Percentiles rank a stretch among this genome's conserved stretches.
These are phyloP conservation scores for Ophonus ardosiacus DNA, from an alignment of 2,888 invertebrate species.

Conservation along the genomic window DNA sequence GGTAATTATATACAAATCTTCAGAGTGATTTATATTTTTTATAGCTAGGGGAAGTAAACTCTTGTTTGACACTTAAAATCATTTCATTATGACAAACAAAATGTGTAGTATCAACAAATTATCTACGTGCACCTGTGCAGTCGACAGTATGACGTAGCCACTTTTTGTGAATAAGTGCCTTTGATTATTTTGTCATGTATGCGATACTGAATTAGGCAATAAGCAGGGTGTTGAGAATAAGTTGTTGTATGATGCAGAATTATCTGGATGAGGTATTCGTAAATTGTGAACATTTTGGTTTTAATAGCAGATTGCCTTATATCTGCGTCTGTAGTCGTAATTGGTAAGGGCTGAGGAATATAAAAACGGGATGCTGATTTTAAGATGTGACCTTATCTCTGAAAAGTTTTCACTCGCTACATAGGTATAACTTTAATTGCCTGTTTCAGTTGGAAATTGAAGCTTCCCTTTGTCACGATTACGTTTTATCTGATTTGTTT, in stretches of 20 bases:
- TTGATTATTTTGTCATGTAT: constrained; percentile 14
- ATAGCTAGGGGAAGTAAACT: constrained; percentile 10
- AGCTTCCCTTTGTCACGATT: constrained; percentile 59
- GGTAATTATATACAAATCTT: constrained; percentile 51
- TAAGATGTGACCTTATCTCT: constrained; percentile 60
- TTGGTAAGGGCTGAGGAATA: constrained; percentile 28
- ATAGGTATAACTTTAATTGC: constrained; percentile 62
- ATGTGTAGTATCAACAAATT: constrained; percentile 57
- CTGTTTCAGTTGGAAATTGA: constrained; percentile 60
- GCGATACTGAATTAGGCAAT: no score
- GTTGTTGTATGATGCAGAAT: constrained; percentile 37
- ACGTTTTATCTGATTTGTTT: constrained; percentile 60
- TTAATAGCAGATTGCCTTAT: constrained; percentile 56
- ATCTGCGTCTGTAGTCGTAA: not conserved
- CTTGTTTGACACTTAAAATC: constrained; percentile 37
- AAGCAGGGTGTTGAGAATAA: not conserved
- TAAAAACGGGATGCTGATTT: constrained; percentile 58
- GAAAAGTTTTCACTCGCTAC: constrained; percentile 51
- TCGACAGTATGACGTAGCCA: constrained; percentile 22
- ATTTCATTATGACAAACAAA: constrained; percentile 54
- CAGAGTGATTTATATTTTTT: constrained; percentile 43
- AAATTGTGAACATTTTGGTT: constrained; percentile 52
- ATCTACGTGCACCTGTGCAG: constrained; percentile 35
- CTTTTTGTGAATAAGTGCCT: constrained; percentile 5
- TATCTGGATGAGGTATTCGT: constrained; percentile 54